Evolutionary conservation across 1,140 invertebrate genomes (phyloP).

Genomic region (Vanessa tameamea): DNA sequence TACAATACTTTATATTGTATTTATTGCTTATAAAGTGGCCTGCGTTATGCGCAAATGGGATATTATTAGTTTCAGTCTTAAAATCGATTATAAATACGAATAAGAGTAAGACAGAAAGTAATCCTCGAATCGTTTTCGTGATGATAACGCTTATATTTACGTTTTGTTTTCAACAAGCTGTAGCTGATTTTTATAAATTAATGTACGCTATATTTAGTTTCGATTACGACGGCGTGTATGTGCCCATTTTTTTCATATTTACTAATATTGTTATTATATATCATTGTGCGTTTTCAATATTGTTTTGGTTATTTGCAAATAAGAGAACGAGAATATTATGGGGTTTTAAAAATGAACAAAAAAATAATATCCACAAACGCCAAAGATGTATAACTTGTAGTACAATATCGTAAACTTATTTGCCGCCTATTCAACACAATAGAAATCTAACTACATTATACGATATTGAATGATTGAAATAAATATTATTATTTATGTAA

Average conservation of each 20-base stretch:
- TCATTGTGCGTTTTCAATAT: conserved; percentile 64
- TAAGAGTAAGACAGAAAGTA: conserved; percentile 48
- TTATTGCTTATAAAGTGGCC: conserved; percentile 66
- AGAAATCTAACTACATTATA: too few relatives aligned
- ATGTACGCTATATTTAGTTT: conserved; percentile 37
- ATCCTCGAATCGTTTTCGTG: conserved; percentile 53
- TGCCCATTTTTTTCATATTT: conserved; percentile 42
- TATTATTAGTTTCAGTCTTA: conserved; percentile 52
- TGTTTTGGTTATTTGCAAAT: conserved; percentile 74
- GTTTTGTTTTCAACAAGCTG: conserved; percentile 65
- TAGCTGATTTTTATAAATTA: conserved; percentile 56
- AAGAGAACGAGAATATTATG: conserved; percentile 62
- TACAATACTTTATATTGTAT: conserved; percentile 46
- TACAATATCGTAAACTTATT: conserved; percentile 2
- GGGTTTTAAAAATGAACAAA: conserved; percentile 46
- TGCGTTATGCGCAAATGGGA: conserved; percentile 51
- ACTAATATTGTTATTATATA: conserved; percentile 56
- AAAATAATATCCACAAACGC: background rate
- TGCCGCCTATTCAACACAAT: too few relatives aligned
- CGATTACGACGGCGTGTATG: conserved; percentile 20
- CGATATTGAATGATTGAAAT: too few relatives aligned
- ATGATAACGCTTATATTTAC: conserved; percentile 63
- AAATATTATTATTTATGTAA: background rate
- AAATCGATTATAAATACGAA: conserved; percentile 56
- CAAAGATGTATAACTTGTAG: conserved; percentile 12